A percentile compares a stretch with the other conserved stretches of the same genome.
These are phyloP conservation scores for Falco peregrinus DNA, from an alignment of 2,797 vertebrate genomes.

Conservation along the genomic window DNA sequence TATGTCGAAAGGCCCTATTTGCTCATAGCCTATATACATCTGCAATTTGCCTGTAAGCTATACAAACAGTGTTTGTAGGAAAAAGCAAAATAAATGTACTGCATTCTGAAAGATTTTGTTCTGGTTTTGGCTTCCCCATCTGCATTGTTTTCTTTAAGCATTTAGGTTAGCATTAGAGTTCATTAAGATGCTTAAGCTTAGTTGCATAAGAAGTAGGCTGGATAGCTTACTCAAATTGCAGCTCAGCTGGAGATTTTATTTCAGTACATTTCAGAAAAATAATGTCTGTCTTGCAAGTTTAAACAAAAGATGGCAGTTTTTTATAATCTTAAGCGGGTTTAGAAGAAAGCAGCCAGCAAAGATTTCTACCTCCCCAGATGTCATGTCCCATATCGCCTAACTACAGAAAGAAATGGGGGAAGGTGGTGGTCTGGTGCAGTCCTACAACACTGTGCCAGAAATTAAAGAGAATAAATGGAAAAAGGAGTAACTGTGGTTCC, in stretches of 20 bases:
- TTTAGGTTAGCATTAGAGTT: neutral
- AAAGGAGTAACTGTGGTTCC: neutral
- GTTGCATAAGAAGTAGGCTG: neutral
- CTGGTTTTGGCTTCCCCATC: neutral
- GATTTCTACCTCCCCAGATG: neutral
- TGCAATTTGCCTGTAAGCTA: conserved; percentile 13
- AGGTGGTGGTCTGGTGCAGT: neutral
- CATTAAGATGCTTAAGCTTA: neutral
- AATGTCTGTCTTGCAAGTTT: neutral
- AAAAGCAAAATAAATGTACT: neutral
- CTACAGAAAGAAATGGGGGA: neutral
- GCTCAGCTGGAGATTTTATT: neutral
- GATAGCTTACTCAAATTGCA: neutral
- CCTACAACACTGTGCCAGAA: neutral
- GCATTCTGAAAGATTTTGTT: neutral
- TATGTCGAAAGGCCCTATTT: neutral
- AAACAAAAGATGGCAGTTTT: neutral
- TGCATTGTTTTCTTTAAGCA: neutral
- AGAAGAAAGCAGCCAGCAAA: neutral
- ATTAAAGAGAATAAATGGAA: neutral
- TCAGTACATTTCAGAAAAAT: neutral
- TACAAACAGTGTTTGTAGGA: neutral
- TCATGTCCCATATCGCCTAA: neutral
- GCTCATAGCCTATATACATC: neutral
- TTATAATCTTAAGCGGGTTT: neutral